Conservation (phyloP, 2,888 invertebrate species). For the Glyphotaelius pellucidus region DNA sequence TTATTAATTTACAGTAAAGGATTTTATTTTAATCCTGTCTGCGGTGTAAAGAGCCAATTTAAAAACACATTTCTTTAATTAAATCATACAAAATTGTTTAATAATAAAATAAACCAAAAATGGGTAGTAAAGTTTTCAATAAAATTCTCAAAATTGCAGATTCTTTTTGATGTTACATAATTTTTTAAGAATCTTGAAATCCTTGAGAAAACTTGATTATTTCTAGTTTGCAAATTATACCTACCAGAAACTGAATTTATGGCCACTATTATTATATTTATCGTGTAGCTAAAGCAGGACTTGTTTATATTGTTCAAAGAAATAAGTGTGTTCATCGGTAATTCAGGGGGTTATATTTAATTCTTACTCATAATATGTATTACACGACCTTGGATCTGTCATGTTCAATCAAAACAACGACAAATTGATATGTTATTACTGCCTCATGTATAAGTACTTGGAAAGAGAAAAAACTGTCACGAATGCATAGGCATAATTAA, state of each 20-base stretch:
- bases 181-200: not conserved
- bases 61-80: not conserved
- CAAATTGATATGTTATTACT: not conserved
- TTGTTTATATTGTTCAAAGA: not conserved
- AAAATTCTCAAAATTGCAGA: not conserved
- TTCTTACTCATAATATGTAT: not conserved
- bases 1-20: not conserved
- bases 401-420: conserved; percentile 14
- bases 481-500: not conserved
- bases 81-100: not conserved
- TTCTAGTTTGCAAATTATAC: not conserved
- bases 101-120: not conserved
- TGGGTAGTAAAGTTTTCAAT: not conserved
- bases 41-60: not conserved
- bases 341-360: not conserved
- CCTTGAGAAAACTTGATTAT: not conserved
- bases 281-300: not conserved
- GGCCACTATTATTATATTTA: not conserved
- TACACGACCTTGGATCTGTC: conserved; percentile 12
- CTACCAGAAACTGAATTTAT: not conserved
- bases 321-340: not conserved
- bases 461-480: conserved; percentile 6
- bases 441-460: not conserved
- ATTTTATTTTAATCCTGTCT: not conserved
- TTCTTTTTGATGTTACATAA: not conserved